A percentile compares a stretch with the other conserved stretches of the same genome.
Conservation (phyloP, 2,888 invertebrate genomes). For the Lathronympha strigana region DNA sequence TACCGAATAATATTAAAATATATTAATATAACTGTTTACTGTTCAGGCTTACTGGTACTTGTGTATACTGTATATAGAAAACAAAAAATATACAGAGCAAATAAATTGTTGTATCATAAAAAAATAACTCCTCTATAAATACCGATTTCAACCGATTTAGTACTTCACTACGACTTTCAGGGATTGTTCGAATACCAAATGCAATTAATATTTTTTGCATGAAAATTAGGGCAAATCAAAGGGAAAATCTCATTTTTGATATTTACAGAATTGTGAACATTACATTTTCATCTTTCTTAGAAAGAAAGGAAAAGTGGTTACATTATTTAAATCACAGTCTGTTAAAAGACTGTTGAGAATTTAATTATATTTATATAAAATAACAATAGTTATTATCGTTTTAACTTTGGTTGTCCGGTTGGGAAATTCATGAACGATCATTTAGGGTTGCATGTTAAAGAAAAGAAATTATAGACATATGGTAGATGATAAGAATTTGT, state of each 20-base stretch:
- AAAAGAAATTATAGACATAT: neutral
- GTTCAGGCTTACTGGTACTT: too few species aligned
- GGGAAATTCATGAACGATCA: neutral
- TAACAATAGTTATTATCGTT: neutral
- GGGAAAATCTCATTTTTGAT: neutral
- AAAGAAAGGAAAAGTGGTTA: too few species aligned
- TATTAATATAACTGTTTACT: neutral
- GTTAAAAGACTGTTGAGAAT: too few species aligned
- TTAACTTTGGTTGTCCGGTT: neutral
- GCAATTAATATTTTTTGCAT: neutral
- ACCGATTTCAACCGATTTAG: slow-evolving; percentile 5
- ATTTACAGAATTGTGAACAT: too few species aligned
- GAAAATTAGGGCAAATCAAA: neutral
- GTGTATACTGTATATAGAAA: too few species aligned
- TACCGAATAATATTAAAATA: neutral
- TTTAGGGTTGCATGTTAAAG: slow-evolving; percentile 2
- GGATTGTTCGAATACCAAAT: slow-evolving; percentile 17
- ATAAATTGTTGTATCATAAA: neutral
- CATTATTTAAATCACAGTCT: too few species aligned
- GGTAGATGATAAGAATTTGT: neutral
- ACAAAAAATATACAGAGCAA: too few species aligned
- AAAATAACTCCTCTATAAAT: neutral
- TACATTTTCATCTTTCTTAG: too few species aligned
- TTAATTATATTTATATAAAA: neutral
- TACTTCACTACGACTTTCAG: slow-evolving; percentile 9